Base-by-base conservation (phyloP, 2,113 vertebrate species). In the Pao palembangensis region DNA sequence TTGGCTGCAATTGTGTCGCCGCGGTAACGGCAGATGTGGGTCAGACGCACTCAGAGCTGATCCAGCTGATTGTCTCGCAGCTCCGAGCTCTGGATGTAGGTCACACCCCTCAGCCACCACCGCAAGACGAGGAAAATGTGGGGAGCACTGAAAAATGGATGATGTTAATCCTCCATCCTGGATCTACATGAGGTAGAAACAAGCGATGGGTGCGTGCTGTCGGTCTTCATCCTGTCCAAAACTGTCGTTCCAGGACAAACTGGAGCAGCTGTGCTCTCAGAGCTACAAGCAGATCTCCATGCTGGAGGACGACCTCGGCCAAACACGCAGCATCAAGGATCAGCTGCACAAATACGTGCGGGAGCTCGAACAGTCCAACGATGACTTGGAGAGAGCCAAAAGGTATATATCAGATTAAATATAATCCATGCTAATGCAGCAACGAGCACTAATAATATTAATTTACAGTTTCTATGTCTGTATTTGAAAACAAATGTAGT, bases 301-400 rank as follows among this genome's bases (percentile, higher is more conserved):
- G 71, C 78, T 99, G 85, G 97, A 99, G 90, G 96, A 97, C 70
- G 95, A 99, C 87, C 88, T 99, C 38, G 93, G 93, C 55, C 97
- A 97, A 78, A 98, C 95, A 0, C 89, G 95, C 48, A 93, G 94
- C 80, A 95, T 99, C 84, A 97, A 97, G 76, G 97, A 99, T 66
- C 96, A 98, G 84, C 87, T 99, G 41, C 94, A 96, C 81, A 98
- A 97, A 85, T 99, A 99, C 0, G 96, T 99, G 66, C 65, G 97
- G 65, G 97, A 99, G 87, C 88, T 99, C 67, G 97, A 99, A 49
- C 97, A 99, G 90, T 93, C 96, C 87, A 99, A 99, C 0, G 97
- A 98, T 0, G 97, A 99, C 92, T 75, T 99, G 81, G 97, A 99
- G 79, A 89, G 97, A 71, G 93, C 97, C 5, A 99, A 99, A 66